A percentile compares a stretch with the other conserved stretches of the same genome.
These are phyloP conservation scores for Leptopilina clavipes DNA, from an alignment of 1,140 invertebrate species.

Conservation along the genomic window DNA sequence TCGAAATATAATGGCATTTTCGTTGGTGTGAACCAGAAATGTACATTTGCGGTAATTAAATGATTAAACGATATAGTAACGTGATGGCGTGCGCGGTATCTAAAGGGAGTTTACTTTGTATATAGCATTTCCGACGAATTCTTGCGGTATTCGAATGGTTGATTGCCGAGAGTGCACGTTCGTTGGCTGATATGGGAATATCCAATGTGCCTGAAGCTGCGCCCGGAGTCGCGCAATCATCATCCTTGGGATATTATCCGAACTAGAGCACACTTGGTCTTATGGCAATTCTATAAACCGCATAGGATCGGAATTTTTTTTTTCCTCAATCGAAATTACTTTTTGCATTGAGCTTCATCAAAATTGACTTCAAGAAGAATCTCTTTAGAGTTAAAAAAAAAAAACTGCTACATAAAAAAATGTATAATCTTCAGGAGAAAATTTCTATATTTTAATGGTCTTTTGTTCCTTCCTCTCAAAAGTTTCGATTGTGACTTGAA, in stretches of 20 bases:
- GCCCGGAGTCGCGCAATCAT: slow-evolving; percentile 61
- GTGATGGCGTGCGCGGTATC: slow-evolving; percentile 42
- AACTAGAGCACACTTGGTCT: slow-evolving; percentile 59
- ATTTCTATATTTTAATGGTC: too few relatives aligned
- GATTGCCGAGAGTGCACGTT: slow-evolving; percentile 35
- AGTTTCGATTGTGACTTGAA: too few relatives aligned
- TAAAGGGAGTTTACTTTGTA: slow-evolving; percentile 53
- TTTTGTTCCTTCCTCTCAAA: too few relatives aligned
- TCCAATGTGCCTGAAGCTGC: slow-evolving; percentile 57
- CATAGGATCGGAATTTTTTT: slow-evolving; percentile 8
- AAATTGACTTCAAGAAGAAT: neutral
- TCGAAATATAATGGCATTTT: neutral
- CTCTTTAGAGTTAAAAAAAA: neutral
- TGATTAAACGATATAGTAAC: slow-evolving; percentile 47
- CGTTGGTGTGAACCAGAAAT: neutral
- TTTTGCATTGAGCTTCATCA: slow-evolving; percentile 5
- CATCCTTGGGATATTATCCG: slow-evolving; percentile 60
- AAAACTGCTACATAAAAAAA: too few relatives aligned
- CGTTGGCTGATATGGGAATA: slow-evolving; percentile 65
- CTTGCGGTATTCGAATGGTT: neutral
- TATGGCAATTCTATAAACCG: slow-evolving; percentile 44
- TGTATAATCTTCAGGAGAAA: too few relatives aligned
- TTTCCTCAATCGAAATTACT: neutral
- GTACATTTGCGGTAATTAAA: slow-evolving; percentile 47
- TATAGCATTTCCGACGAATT: slow-evolving; percentile 8